Conservation (phyloP, 1,140 invertebrate species). For the Apolygus lucorum region DNA sequence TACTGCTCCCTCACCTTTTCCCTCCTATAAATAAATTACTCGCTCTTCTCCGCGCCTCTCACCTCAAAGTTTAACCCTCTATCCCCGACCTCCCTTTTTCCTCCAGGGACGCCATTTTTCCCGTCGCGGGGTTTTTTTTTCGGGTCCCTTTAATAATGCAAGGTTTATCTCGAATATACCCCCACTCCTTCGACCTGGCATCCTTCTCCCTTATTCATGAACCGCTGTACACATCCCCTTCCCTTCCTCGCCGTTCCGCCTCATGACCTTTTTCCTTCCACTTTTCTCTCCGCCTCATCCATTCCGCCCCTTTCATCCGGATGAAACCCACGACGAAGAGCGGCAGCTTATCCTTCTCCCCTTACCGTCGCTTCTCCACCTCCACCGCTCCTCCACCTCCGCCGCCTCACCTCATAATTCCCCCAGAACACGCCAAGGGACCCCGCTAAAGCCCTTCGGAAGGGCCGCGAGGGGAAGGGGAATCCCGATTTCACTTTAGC, state of each 20-base stretch:
- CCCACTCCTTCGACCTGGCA: background rate
- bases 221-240: background rate
- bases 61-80: slow-evolving; percentile 25
- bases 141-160: slow-evolving; percentile 18
- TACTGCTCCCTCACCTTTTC: too few species aligned
- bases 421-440: too few species aligned
- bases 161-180: slow-evolving; percentile 4
- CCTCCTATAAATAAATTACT: slow-evolving; percentile 27
- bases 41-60: slow-evolving; percentile 5
- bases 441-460: too few species aligned
- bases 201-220: slow-evolving; percentile 16
- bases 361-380: too few species aligned
- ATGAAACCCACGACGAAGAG: too few species aligned
- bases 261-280: too few species aligned
- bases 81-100: background rate
- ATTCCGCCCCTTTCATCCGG: background rate
- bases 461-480: too few species aligned
- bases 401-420: too few species aligned
- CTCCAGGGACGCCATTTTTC: slow-evolving; percentile 25
- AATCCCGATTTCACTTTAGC: too few species aligned
- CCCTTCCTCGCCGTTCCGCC: background rate
- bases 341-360: background rate
- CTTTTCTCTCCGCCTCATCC: too few species aligned
- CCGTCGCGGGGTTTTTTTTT: background rate
- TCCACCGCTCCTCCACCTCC: too few species aligned